These are phyloP conservation scores for Teleopsis dalmanni DNA, from an alignment of 1,140 invertebrate species.

Conservation along the genomic window DNA sequence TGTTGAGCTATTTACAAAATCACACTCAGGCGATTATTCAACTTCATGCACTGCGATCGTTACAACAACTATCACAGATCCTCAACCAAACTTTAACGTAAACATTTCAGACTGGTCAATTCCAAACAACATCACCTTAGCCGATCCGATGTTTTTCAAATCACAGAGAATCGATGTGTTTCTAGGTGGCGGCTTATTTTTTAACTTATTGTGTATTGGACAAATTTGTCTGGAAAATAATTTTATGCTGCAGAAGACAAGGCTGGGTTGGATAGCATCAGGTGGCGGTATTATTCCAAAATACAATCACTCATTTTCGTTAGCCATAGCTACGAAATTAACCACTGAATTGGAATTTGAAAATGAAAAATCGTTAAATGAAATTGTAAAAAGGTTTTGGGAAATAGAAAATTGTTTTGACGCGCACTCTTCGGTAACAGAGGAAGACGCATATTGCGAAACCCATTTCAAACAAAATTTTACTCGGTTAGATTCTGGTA, in stretches of 20 bases:
- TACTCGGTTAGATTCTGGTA: not conserved
- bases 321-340: not conserved
- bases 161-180: conserved; percentile 21
- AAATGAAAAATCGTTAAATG: not conserved
- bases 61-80: conserved; percentile 2
- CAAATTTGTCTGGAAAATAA: conserved; percentile 21
- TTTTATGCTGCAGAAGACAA: conserved; percentile 24
- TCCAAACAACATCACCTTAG: conserved; percentile 17
- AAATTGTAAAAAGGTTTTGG: conserved; percentile 14
- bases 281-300: conserved; percentile 7
- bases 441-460: conserved; percentile 8
- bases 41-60: not conserved
- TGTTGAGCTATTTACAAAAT: not conserved
- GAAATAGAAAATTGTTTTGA: conserved; percentile 11
- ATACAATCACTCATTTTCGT: not conserved
- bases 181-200: conserved; percentile 21
- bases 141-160: conserved; percentile 20
- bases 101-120: conserved; percentile 7
- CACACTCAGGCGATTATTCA: not conserved
- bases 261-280: conserved; percentile 30
- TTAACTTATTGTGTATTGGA: conserved; percentile 15
- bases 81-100: conserved; percentile 2
- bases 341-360: not conserved
- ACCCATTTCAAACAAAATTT: conserved; percentile 2
- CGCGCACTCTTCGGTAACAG: not conserved